These are phyloP conservation scores for Eristalinus sepulchralis DNA, from an alignment of 2,888 invertebrate genomes.

Conservation along the genomic window DNA sequence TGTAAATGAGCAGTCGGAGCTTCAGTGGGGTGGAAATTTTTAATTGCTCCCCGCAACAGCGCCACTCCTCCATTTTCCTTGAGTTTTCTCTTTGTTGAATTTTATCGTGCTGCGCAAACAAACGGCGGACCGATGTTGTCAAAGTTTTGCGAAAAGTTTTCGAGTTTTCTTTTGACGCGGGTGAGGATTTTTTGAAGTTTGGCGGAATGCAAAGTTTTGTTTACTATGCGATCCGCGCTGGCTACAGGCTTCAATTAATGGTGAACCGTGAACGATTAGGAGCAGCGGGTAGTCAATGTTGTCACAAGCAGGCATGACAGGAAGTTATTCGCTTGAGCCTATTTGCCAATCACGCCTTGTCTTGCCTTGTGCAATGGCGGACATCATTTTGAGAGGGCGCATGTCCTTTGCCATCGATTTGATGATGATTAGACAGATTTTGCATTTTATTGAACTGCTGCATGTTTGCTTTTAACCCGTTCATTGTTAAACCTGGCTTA, in stretches of 20 bases:
- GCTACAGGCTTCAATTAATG: slow-evolving; percentile 48
- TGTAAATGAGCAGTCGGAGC: slow-evolving; percentile 68
- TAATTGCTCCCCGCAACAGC: slow-evolving; percentile 50
- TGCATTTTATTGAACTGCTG: background rate
- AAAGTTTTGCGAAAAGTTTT: slow-evolving; percentile 37
- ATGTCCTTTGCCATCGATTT: background rate
- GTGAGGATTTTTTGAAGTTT: slow-evolving; percentile 14
- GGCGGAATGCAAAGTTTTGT: slow-evolving; percentile 40
- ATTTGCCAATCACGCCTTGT: background rate
- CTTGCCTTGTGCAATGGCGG: background rate
- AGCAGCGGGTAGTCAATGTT: slow-evolving; percentile 30
- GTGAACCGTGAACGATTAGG: slow-evolving; percentile 20
- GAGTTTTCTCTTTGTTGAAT: slow-evolving; percentile 37
- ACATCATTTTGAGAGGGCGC: background rate
- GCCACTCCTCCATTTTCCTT: slow-evolving; percentile 2
- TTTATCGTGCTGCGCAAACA: slow-evolving; percentile 30
- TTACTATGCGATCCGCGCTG: slow-evolving; percentile 17
- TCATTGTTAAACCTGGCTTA: too few relatives aligned
- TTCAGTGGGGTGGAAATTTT: slow-evolving; percentile 63
- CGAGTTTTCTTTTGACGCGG: slow-evolving; percentile 7
- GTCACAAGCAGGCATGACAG: slow-evolving; percentile 47
- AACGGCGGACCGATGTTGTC: slow-evolving; percentile 5
- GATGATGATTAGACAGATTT: background rate
- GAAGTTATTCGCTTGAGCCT: slow-evolving; percentile 21
- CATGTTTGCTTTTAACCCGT: too few relatives aligned